Base-by-base conservation (phyloP, 1,140 invertebrate genomes). In the Temnothorax nylanderi region DNA sequence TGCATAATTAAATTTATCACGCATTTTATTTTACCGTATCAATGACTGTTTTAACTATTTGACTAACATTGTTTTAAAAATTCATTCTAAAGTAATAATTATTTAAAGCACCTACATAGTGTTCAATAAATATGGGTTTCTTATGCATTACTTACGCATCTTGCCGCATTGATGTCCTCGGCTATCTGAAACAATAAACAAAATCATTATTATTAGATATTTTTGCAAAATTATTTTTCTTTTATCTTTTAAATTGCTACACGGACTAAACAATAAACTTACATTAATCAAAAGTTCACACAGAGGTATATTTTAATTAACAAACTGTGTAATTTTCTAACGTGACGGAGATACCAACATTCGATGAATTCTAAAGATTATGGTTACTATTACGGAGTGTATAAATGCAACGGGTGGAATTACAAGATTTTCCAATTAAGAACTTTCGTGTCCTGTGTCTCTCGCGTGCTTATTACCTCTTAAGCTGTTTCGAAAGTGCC, bases 361-460 rank as follows among this genome's bases (percentile, higher is more conserved):
- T 77, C 62, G 71, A 84, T 62, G 26, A 76, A 34, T 64, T 62
- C 8, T 60, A 13, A 7, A 85, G 34, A 76, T 6, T 62, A 51
- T 21, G 72, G 41, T 76, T 85, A 64, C 16, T 47, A 34, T 49
- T 60, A 72, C 72, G 18, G 5, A 65, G 18, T 51, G 26, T 49
- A 77, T 77, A 76, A 85, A 64, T 54, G 54, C 72, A 85, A 64
- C 34, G 58, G 37, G 60, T 16, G 86, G 18, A 37, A 90, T 90
- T 91, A 91, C 89, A 81, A 87, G 90, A 90, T 78, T 90, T 88
- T 90, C 75, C 90, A 91, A 91, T 91, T 89, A 91, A 86, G 71
- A 85, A 85, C 74, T 85, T 85, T 51, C 44, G 21, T 77, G 32
- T 44, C 4, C 72, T 49, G 8, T 64, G 72, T 85, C n/a, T 76